Conservation (phyloP, 1,140 invertebrate species). For the Scylla paramamosain region DNA sequence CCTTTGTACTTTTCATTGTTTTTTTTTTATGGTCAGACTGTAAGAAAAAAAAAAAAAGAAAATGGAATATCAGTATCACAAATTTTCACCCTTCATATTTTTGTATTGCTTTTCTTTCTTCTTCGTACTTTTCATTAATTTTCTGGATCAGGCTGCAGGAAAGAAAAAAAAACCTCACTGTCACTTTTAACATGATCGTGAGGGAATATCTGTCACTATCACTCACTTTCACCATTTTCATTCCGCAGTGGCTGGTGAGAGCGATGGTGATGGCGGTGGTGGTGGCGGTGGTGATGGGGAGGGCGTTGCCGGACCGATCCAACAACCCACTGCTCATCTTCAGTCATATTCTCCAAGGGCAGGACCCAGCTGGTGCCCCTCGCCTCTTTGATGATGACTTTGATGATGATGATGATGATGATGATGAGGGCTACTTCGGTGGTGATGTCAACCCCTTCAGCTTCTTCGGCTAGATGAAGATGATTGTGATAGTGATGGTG, state of each 20-base stretch:
- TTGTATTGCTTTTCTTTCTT: no score
- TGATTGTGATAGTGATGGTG: neutral
- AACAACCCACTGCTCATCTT: conserved; percentile 47
- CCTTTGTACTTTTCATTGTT: no score
- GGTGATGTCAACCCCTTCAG: conserved; percentile 60
- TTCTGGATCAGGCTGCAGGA: no score
- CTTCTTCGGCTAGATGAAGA: conserved; percentile 63
- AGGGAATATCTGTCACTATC: neutral
- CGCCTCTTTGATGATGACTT: conserved; percentile 42
- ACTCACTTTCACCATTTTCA: neutral
- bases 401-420: conserved; percentile 26
- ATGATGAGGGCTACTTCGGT: conserved; percentile 23
- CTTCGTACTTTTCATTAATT: no score
- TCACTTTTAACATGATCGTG: neutral
- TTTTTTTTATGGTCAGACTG: no score
- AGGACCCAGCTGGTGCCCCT: conserved; percentile 58
- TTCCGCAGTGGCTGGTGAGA: neutral
- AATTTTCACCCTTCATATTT: no score
- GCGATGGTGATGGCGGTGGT: neutral
- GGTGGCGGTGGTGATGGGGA: neutral
- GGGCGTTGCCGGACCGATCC: neutral
- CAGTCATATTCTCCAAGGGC: conserved; percentile 56
- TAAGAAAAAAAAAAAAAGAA: no score
- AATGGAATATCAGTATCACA: no score
- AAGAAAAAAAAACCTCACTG: neutral